A percentile compares a stretch with the other conserved stretches of the same genome.
Evolutionary conservation across 2,797 vertebrate genomes (phyloP).

Genomic region (Periophthalmus magnuspinnatus): DNA sequence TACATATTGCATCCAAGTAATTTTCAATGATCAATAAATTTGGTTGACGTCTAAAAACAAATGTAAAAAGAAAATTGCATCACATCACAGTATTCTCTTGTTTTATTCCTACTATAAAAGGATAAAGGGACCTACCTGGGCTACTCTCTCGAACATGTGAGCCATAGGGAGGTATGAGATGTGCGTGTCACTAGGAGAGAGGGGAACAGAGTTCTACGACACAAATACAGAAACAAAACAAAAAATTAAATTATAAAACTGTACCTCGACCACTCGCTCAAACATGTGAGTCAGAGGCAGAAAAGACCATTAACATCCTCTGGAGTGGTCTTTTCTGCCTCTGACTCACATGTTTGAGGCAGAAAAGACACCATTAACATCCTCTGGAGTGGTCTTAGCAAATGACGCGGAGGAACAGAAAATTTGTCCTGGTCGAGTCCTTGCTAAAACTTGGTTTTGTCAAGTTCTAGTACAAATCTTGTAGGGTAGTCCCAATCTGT

Average conservation of each 20-base stretch:
- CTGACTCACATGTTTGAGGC: too few species aligned
- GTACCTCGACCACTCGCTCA: conserved; percentile 86
- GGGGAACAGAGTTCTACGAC: conserved; percentile 51
- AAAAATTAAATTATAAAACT: too few species aligned
- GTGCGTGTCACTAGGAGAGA: conserved; percentile 65
- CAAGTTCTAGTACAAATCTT: too few species aligned
- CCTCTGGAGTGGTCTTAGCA: conserved; percentile 59
- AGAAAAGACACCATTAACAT: conserved; percentile 92
- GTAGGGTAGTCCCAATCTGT: too few species aligned
- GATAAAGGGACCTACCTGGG: conserved; percentile 70
- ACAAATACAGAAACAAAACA: conserved; percentile 23
- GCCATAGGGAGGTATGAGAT: conserved; percentile 83
- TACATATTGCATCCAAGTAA: too few species aligned
- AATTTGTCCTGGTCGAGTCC: too few species aligned
- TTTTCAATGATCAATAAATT: too few species aligned
- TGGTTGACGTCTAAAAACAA: too few species aligned
- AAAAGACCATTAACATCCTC: conserved; percentile 89
- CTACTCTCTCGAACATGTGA: conserved; percentile 80
- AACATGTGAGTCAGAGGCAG: conserved; percentile 90
- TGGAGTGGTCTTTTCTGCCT: conserved; percentile 34
- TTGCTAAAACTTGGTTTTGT: too few species aligned
- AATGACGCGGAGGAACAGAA: conserved; percentile 18
- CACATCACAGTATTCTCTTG: neutral
- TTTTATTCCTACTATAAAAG: neutral
- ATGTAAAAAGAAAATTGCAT: neutral